Conservation (phyloP, 2,888 invertebrate genomes). For the Mystacides longicornis region DNA sequence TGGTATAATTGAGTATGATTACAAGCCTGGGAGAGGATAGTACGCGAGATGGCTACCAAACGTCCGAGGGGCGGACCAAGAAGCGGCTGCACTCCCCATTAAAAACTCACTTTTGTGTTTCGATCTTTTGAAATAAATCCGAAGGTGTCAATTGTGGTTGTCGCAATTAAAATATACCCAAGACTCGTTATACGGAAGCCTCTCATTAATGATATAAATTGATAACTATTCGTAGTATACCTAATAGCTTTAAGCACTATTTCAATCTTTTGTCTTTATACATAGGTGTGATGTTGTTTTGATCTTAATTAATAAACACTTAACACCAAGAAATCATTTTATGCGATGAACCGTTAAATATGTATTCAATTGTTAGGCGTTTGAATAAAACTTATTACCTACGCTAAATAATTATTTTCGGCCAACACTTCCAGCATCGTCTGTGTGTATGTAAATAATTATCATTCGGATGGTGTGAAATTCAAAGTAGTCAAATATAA, state of each 20-base stretch:
- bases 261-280: too few relatives aligned
- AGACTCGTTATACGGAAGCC: constrained; percentile 11
- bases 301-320: too few relatives aligned
- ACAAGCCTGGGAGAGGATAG: constrained; percentile 6
- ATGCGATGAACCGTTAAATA: too few relatives aligned
- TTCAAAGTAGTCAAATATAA: constrained; percentile 10
- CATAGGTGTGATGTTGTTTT: too few relatives aligned
- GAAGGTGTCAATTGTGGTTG: constrained; percentile 15
- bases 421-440: too few relatives aligned
- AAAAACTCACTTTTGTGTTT: constrained; percentile 16
- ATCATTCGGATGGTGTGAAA: constrained; percentile 19
- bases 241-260: too few relatives aligned
- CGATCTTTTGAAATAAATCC: constrained; percentile 15
- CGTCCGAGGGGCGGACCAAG: constrained; percentile 11
- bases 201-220: constrained; percentile 11
- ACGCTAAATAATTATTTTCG: too few relatives aligned
- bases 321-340: too few relatives aligned
- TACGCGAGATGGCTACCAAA: constrained; percentile 6
- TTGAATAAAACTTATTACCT: too few relatives aligned
- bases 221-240: constrained; percentile 8
- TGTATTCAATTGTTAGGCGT: too few relatives aligned
- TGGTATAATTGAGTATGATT: constrained; percentile 23
- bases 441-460: constrained; percentile 22
- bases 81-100: constrained; percentile 17
- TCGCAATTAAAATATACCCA: constrained; percentile 10